Conservation (phyloP, 2,888 invertebrate genomes). For the Tinea pellionella region DNA sequence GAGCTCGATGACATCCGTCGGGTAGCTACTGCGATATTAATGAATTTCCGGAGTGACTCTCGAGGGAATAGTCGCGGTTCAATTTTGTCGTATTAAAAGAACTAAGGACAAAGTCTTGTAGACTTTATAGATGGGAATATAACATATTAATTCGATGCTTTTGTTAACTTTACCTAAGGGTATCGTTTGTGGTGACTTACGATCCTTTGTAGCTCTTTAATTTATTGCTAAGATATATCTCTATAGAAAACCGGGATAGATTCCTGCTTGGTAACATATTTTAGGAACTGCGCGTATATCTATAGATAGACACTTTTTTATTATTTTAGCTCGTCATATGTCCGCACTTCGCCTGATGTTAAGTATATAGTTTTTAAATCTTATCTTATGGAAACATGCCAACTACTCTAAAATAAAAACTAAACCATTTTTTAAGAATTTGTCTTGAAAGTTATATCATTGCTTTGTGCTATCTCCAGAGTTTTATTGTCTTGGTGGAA, state of each 20-base stretch:
- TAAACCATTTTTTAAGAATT: too few relatives aligned
- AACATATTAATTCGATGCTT: neutral
- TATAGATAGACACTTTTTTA: too few relatives aligned
- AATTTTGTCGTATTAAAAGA: constrained; percentile 24
- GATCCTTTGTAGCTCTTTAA: neutral
- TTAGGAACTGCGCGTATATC: too few relatives aligned
- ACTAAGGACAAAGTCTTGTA: constrained; percentile 34
- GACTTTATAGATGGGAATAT: constrained; percentile 22
- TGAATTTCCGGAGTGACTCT: constrained; percentile 33
- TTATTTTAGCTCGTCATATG: too few relatives aligned
- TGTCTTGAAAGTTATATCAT: too few relatives aligned
- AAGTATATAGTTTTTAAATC: too few relatives aligned
- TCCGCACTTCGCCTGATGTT: too few relatives aligned
- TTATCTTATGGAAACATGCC: too few relatives aligned
- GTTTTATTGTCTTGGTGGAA: too few relatives aligned
- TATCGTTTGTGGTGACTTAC: neutral
- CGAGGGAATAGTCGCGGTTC: constrained; percentile 27
- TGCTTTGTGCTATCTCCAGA: too few relatives aligned
- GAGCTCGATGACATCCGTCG: neutral
- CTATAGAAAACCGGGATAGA: neutral
- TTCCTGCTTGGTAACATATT: too few relatives aligned
- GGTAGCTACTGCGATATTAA: constrained; percentile 31
- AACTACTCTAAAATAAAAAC: too few relatives aligned
- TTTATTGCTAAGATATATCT: neutral
- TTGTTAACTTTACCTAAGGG: neutral